A percentile compares a stretch with the other conserved stretches of the same genome.
Conservation (phyloP, 2,113 vertebrate species). For the Cebus imitator region DNA sequence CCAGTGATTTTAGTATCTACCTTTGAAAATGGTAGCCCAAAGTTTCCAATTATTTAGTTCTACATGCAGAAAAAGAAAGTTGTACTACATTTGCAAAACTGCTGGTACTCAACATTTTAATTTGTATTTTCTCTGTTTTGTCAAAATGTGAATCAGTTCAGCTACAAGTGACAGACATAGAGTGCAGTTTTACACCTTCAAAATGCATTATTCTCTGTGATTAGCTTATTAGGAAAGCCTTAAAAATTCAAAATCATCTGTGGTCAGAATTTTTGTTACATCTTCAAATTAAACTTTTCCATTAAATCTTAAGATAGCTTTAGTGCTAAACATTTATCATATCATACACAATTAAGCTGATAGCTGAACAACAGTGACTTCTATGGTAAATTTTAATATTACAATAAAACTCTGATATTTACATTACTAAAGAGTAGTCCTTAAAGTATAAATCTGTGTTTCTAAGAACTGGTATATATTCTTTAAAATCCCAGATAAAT, state of each 20-base stretch:
- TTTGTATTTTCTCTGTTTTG: not conserved
- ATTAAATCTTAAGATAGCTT: conserved; percentile 48
- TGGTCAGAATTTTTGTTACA: not conserved
- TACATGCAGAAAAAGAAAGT: conserved; percentile 69
- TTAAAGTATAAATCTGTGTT: not conserved
- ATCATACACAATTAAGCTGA: not conserved
- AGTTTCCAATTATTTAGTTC: conserved; percentile 77
- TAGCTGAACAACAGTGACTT: not conserved
- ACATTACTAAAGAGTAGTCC: conserved; percentile 11
- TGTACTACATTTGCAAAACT: conserved; percentile 41
- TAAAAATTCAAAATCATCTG: conserved; percentile 23
- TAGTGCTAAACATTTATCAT: conserved; percentile 37
- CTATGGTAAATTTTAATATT: not conserved
- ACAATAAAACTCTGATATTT: not conserved
- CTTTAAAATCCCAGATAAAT: conserved; percentile 32
- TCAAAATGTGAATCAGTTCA: conserved; percentile 35
- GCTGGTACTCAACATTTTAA: conserved; percentile 45
- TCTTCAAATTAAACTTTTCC: conserved; percentile 39
- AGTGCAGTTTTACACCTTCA: not conserved
- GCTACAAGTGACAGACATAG: not conserved
- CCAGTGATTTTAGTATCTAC: conserved; percentile 40
- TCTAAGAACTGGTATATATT: conserved; percentile 35
- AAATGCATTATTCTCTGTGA: conserved; percentile 7
- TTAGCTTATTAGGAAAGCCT: not conserved
- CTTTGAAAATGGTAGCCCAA: conserved; percentile 51